Conservation (phyloP, 2,888 invertebrate genomes). For the Zygogramma bicolorata region DNA sequence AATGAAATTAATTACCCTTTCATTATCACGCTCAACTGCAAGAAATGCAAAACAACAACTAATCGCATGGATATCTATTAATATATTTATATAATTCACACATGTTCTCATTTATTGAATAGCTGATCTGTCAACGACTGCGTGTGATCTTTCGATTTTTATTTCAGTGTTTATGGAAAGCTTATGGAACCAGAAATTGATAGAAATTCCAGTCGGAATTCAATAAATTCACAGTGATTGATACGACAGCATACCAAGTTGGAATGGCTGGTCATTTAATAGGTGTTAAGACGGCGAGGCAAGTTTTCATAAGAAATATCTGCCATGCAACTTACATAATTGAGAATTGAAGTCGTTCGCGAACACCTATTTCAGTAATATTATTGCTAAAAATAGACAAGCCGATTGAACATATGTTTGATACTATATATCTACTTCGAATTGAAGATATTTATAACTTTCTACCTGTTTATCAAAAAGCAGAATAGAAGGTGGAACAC, state of each 20-base stretch:
- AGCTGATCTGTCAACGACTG: neutral
- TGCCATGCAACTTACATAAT: conserved; percentile 21
- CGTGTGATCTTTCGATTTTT: neutral
- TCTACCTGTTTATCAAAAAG: neutral
- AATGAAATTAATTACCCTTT: neutral
- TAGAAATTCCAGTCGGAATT: neutral
- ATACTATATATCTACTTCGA: neutral
- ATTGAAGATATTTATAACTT: neutral
- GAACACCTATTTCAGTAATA: conserved; percentile 22
- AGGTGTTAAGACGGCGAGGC: conserved; percentile 13
- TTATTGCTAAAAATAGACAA: conserved; percentile 25
- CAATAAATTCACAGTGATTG: conserved; percentile 11
- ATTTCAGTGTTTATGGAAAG: conserved; percentile 1
- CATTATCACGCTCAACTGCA: neutral
- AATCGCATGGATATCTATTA: neutral
- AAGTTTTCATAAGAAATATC: conserved; percentile 18
- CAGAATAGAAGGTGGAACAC: neutral
- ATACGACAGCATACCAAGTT: neutral
- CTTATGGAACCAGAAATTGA: conserved; percentile 7
- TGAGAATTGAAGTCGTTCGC: conserved; percentile 4
- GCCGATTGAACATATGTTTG: conserved; percentile 22
- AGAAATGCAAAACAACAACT: neutral
- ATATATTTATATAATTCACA: neutral
- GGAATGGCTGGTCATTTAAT: neutral
- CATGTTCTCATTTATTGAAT: neutral